A percentile compares a stretch with the other conserved stretches of the same genome.
These are phyloP conservation scores for Colinus virginianus DNA, from an alignment of 2,113 vertebrate species.

Conservation along the genomic window DNA sequence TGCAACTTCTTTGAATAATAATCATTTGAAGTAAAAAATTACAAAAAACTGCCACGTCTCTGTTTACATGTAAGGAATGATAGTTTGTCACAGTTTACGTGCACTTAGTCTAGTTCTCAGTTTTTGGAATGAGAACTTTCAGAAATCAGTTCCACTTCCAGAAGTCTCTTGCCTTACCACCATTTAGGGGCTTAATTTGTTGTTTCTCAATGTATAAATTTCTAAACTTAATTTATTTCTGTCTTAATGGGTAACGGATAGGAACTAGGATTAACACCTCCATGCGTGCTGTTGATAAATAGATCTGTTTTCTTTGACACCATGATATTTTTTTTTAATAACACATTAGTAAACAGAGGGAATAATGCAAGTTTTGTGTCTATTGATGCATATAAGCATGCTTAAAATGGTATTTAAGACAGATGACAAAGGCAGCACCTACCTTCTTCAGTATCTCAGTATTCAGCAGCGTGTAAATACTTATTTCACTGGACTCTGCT, in stretches of 20 bases:
- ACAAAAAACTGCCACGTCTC: background rate
- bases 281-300: background rate
- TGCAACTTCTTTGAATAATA: constrained; percentile 11
- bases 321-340: background rate
- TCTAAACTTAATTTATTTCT: constrained; percentile 28
- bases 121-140: constrained; percentile 3
- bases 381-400: background rate
- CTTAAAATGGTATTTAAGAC: background rate
- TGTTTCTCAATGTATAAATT: constrained; percentile 15
- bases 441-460: constrained; percentile 96
- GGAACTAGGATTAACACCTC: background rate
- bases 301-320: background rate
- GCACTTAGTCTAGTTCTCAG: background rate
- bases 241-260: background rate
- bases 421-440: background rate
- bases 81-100: background rate
- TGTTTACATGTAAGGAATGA: background rate
- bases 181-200: background rate
- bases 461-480: constrained; percentile 91
- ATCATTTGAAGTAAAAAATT: background rate
- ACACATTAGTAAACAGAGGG: background rate
- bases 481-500: constrained; percentile 89
- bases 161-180: background rate
- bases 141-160: background rate
- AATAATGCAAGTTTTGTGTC: background rate